Percentiles rank a stretch among this genome's conserved stretches.
Conservation (phyloP, 2,888 invertebrate species). For the Eristalis pertinax region DNA sequence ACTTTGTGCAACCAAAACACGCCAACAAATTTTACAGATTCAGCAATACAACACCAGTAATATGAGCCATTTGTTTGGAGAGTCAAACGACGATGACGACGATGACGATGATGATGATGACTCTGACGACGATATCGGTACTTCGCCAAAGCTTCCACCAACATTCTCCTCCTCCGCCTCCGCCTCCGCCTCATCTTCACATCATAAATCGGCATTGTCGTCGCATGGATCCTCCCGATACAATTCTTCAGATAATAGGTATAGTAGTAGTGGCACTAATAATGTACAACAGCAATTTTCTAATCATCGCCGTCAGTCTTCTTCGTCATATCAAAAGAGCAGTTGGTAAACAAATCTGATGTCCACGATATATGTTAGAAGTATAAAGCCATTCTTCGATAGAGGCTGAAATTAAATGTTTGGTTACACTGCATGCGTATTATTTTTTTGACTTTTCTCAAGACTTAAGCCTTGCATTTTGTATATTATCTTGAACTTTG, state of each 20-base stretch:
- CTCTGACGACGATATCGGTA: constrained; percentile 58
- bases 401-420: constrained; percentile 60
- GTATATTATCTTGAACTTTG: constrained; percentile 33
- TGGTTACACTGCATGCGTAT: constrained; percentile 65
- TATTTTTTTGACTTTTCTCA: constrained; percentile 30
- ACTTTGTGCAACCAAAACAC: constrained; percentile 63
- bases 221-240: constrained; percentile 66
- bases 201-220: constrained; percentile 62
- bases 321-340: constrained; percentile 61
- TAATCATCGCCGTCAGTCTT: constrained; percentile 67
- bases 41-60: constrained; percentile 74
- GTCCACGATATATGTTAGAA: constrained; percentile 7
- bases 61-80: constrained; percentile 77
- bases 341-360: constrained; percentile 52
- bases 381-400: constrained; percentile 16
- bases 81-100: constrained; percentile 76
- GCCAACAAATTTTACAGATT: constrained; percentile 74
- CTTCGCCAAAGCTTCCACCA: constrained; percentile 48
- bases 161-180: constrained; percentile 55
- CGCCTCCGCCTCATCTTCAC: constrained; percentile 59
- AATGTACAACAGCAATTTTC: constrained; percentile 59
- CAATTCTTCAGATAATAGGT: constrained; percentile 63
- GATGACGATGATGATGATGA: constrained; percentile 74
- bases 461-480: constrained; percentile 48
- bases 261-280: constrained; percentile 55